A percentile compares a stretch with the other conserved stretches of the same genome.
Conservation (phyloP, 2,888 invertebrate species). For the Coremacera marginata region DNA sequence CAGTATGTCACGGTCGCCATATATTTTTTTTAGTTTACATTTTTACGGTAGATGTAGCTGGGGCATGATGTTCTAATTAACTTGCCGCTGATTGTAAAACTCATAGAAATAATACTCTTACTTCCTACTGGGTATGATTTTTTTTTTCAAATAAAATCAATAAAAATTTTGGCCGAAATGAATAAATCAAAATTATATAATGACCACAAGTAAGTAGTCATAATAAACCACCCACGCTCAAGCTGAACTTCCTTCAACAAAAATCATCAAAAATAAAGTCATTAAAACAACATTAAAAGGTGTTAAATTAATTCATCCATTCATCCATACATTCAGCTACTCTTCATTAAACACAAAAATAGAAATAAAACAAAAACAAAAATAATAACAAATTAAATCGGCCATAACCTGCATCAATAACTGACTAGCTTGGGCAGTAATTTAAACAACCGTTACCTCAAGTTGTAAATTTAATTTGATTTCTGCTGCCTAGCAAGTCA, state of each 20-base stretch:
- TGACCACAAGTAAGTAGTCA: background rate
- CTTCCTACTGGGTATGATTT: too few relatives aligned
- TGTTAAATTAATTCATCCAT: slow-evolving; percentile 16
- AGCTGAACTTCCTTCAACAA: background rate
- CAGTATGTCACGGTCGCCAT: too few relatives aligned
- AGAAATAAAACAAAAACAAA: background rate
- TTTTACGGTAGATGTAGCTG: too few relatives aligned
- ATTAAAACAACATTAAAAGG: slow-evolving; percentile 25
- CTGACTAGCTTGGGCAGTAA: background rate
- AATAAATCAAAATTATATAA: background rate
- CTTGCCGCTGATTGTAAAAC: too few relatives aligned
- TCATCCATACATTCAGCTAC: background rate
- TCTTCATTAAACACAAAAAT: background rate
- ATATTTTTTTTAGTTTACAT: too few relatives aligned
- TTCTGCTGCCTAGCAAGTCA: background rate
- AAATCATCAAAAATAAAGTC: slow-evolving; percentile 2
- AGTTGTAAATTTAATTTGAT: slow-evolving; percentile 23
- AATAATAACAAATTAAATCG: slow-evolving; percentile 13
- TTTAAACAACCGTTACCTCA: slow-evolving; percentile 17
- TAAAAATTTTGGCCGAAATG: too few relatives aligned
- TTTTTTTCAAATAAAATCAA: too few relatives aligned
- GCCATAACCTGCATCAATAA: slow-evolving; percentile 18
- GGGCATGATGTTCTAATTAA: too few relatives aligned
- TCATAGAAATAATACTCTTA: too few relatives aligned
- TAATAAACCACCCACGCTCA: background rate